phyloP scores from a whole-genome alignment of 2,113 vertebrate species.

The Rhodinocichla rosea region DNA sequence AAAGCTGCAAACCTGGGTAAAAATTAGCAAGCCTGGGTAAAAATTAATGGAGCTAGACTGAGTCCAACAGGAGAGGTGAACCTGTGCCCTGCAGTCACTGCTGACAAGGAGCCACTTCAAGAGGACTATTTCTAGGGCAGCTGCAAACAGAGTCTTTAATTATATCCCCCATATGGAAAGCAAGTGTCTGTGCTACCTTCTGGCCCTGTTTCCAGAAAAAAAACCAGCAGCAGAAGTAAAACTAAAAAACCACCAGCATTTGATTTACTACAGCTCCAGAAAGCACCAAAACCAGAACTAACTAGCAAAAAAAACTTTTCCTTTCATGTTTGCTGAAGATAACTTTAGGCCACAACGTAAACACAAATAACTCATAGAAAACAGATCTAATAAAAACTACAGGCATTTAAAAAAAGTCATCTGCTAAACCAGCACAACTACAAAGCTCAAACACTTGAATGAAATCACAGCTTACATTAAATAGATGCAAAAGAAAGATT shows the following conservation, averaged over 20 bases:
- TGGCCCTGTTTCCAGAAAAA: background rate
- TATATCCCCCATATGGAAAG: slow-evolving; percentile 1
- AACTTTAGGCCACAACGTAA: background rate
- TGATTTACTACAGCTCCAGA: background rate
- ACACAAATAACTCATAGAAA: slow-evolving; percentile 4
- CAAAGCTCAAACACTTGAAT: background rate
- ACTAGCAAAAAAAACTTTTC: background rate
- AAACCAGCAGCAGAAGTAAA: background rate
- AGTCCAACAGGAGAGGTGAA: background rate
- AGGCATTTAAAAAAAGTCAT: background rate
- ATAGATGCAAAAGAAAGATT: background rate
- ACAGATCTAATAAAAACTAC: background rate
- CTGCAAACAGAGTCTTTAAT: background rate
- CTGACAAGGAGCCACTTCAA: background rate
- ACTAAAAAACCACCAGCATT: background rate
- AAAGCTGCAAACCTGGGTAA: background rate
- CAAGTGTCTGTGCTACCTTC: background rate
- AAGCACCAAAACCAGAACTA: slow-evolving; percentile 4
- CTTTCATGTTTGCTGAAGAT: slow-evolving; percentile 8
- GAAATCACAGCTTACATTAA: background rate
- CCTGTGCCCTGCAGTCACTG: rapidly evolving
- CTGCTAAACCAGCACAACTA: background rate
- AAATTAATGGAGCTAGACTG: background rate
- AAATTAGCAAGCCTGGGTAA: slow-evolving; percentile 20
- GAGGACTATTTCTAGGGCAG: background rate